These are phyloP conservation scores for Strigamia crassipes DNA, from an alignment of 2,888 invertebrate genomes.

Conservation along the genomic window DNA sequence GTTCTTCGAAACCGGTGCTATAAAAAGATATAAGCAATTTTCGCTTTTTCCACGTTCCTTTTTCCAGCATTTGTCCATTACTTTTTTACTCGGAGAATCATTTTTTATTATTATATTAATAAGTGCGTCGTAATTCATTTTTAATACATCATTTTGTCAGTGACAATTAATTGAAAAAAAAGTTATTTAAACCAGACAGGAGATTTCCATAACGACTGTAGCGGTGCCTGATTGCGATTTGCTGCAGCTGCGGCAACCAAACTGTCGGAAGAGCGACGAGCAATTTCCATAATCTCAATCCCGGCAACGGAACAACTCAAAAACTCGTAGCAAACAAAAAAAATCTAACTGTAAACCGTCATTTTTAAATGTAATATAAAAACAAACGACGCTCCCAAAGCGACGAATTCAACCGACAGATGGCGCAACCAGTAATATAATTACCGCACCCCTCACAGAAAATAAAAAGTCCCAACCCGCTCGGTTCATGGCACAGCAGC, in stretches of 20 bases:
- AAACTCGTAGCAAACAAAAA: neutral
- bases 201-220: neutral
- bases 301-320: neutral
- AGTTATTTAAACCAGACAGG: neutral
- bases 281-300: slow-evolving; percentile 8
- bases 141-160: neutral
- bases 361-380: neutral
- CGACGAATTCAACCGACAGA: too few relatives aligned
- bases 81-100: neutral
- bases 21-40: too few relatives aligned
- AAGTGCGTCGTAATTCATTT: neutral
- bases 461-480: too few relatives aligned
- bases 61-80: too few relatives aligned
- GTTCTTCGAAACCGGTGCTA: too few relatives aligned
- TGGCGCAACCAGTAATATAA: too few relatives aligned
- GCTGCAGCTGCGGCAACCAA: slow-evolving; percentile 14
- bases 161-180: neutral
- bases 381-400: neutral
- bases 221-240: neutral
- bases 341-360: neutral
- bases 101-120: neutral
- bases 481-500: too few relatives aligned
- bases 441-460: neutral
- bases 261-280: neutral
- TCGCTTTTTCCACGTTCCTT: too few relatives aligned